These are phyloP conservation scores for Antheraea yamamai DNA, from an alignment of 2,888 invertebrate species.

Conservation along the genomic window DNA sequence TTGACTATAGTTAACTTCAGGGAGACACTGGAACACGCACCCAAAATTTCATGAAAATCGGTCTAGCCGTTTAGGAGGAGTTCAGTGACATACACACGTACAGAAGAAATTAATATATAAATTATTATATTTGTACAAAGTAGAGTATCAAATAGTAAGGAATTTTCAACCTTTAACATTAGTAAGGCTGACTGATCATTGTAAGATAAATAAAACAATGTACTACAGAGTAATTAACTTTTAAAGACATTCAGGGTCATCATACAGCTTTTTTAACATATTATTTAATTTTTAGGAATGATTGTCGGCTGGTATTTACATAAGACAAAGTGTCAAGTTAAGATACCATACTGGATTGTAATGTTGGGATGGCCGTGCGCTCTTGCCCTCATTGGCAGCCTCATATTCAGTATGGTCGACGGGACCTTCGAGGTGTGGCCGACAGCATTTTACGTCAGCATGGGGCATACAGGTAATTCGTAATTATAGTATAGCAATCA, in stretches of 20 bases:
- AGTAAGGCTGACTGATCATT: too few species aligned
- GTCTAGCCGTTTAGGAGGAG: too few species aligned
- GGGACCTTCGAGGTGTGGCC: constrained; percentile 84
- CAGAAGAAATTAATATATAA: too few species aligned
- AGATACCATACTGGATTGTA: constrained; percentile 81
- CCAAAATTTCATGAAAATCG: too few species aligned
- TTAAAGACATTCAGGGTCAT: not conserved
- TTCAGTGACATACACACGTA: too few species aligned
- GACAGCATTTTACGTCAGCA: constrained; percentile 88
- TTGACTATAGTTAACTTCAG: too few species aligned
- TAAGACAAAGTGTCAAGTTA: constrained; percentile 85
- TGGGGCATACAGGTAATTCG: constrained; percentile 84
- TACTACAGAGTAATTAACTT: too few species aligned
- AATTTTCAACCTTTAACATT: too few species aligned
- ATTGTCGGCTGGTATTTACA: constrained; percentile 87
- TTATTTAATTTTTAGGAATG: constrained; percentile 76
- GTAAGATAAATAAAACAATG: too few species aligned
- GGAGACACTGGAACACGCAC: too few species aligned
- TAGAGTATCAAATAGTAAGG: too few species aligned
- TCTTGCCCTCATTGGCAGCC: constrained; percentile 80
- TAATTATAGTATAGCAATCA: not conserved
- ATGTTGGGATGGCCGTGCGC: constrained; percentile 83
- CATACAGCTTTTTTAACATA: not conserved
- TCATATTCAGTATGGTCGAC: constrained; percentile 87
- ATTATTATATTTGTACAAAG: too few species aligned